Base-by-base conservation (phyloP, 1,140 invertebrate genomes). In the Bombus consobrinus region DNA sequence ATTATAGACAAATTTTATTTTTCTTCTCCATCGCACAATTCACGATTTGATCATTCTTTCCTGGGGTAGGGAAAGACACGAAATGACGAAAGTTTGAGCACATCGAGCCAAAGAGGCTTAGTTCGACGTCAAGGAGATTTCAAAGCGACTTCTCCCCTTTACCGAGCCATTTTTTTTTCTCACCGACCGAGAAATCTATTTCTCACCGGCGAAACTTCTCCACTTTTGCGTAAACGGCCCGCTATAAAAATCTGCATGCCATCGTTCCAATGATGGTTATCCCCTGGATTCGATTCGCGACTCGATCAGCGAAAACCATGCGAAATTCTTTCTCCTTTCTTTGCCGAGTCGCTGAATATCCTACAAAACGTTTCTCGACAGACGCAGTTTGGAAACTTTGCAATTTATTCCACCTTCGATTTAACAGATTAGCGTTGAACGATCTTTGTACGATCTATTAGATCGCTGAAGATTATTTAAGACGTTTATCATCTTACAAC, bases 171-270 rank as follows among this genome's bases (percentile, higher is more conserved):
- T 88, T 87, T 88, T 88, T 41, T 78, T 72, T 39, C 34, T 15
- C 79, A 12, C 37, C 37, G 3, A 9, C 10, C 28, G 34, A 66
- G 62, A 83, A 89, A 89, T 86, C 83, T 89, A 89, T 89, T 86
- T 86, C 86, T 62, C 75, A 41, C 69, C 28, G 64, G n/a, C 41
- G 74, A 77, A 81, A 83, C 43, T 76, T 75, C 57, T 57, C 37
- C 57, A 32, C 75, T 85, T 62, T 75, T 57, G 22, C 22, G 68
- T 47, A 57, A 73, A 62, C 75, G 64, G 76, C 25, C 64, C 41
- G 32, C 53, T 37, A 66, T 86, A 71, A 86, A 86, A 80, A 88
- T 85, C 79, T 74, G 59, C 75, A 85, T 85, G 47, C 76, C 32
- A 64, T 32, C 84, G 37, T 82, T 86, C 43, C 73, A 34, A 8